A percentile compares a stretch with the other conserved stretches of the same genome.
These are phyloP conservation scores for Kryptolebias marmoratus DNA, from an alignment of 2,113 vertebrate genomes.

Conservation along the genomic window DNA sequence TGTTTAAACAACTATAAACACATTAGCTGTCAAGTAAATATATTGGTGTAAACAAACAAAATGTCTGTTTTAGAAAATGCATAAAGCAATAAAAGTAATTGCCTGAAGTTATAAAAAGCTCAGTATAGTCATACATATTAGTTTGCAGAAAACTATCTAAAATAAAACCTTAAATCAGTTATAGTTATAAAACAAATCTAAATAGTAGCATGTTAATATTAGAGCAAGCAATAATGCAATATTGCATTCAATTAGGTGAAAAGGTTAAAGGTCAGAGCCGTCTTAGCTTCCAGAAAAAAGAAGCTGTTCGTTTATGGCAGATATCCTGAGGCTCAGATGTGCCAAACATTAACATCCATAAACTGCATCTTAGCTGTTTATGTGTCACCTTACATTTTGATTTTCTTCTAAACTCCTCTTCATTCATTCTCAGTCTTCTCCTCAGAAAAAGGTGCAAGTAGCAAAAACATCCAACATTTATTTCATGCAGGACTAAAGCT, in stretches of 20 bases:
- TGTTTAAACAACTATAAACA: no score
- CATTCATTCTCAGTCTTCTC: conserved; percentile 39
- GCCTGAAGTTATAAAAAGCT: no score
- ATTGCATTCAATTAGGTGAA: neutral
- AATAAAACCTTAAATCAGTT: no score
- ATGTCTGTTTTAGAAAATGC: no score
- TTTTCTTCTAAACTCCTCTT: conserved; percentile 21
- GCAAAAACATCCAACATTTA: conserved; percentile 42
- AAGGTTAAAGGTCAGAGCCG: neutral
- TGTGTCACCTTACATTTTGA: conserved; percentile 49
- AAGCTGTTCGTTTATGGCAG: neutral
- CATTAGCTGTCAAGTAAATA: no score
- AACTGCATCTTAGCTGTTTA: conserved; percentile 42
- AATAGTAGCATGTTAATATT: neutral
- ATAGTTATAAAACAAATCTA: no score
- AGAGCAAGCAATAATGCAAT: neutral
- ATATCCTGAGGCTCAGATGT: neutral
- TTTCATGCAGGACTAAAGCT: conserved; percentile 54
- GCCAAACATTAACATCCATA: conserved; percentile 10
- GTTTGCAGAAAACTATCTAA: no score
- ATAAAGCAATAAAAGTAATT: no score
- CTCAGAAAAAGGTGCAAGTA: conserved; percentile 40
- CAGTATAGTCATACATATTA: no score
- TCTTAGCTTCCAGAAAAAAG: neutral
- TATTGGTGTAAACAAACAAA: no score